Evolutionary conservation across 2,113 vertebrate species (phyloP).

Genomic region (Chlamydotis undulata): DNA sequence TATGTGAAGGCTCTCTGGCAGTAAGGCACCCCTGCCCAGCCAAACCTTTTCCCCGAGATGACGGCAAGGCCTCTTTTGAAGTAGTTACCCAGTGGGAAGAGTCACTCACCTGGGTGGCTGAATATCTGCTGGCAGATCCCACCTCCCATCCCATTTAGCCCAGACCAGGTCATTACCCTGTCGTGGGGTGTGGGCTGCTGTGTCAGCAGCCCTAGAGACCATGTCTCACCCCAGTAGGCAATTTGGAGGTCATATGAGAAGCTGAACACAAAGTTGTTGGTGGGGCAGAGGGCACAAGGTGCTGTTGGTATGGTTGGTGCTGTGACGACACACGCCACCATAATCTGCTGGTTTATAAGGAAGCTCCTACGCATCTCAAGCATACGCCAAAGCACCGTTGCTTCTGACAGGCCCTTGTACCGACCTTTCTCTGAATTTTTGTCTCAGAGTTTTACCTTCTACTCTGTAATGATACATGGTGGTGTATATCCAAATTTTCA

Average conservation of each 20-base stretch:
- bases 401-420: background rate
- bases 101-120: background rate
- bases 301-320: background rate
- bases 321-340: fast-evolving
- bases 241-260: background rate
- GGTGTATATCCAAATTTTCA: background rate
- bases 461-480: background rate
- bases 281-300: background rate
- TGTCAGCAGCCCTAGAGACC: background rate
- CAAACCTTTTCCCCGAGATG: background rate
- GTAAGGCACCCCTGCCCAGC: background rate
- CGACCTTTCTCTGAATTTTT: background rate
- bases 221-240: background rate
- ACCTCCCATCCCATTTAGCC: background rate
- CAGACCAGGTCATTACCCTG: background rate
- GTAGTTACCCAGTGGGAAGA: background rate
- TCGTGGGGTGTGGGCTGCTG: background rate
- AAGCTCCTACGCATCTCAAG: background rate
- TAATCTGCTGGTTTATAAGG: background rate
- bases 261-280: background rate
- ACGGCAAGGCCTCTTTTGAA: background rate
- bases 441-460: background rate
- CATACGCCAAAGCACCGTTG: fast-evolving
- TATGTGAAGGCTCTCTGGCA: background rate
- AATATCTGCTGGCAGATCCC: background rate